phyloP scores from a whole-genome alignment of 2,888 invertebrate species.

The Drosophila melanosoma region DNA sequence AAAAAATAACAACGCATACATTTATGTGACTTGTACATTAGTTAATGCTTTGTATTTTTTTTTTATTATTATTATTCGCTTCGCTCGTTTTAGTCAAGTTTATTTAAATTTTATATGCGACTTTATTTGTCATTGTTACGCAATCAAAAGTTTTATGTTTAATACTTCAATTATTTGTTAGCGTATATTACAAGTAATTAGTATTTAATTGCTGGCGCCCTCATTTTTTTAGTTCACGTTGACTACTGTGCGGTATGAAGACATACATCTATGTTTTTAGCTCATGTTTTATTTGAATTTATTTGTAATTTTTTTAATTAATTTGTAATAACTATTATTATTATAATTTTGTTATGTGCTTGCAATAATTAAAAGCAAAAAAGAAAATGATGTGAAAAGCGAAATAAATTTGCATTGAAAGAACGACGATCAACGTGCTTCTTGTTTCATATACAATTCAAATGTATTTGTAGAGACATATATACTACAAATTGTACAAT shows the following conservation, averaged over 20 bases:
- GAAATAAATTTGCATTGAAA: conserved; percentile 57
- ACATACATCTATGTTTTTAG: conserved; percentile 73
- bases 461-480: conserved; percentile 8
- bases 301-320: conserved; percentile 77
- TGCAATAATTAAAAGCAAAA: conserved; percentile 71
- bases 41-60: conserved; percentile 25
- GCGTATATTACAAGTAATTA: conserved; percentile 41
- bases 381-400: conserved; percentile 44
- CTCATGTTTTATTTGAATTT: conserved; percentile 80
- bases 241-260: conserved; percentile 67
- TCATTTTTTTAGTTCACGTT: conserved; percentile 53
- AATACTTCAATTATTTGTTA: conserved; percentile 45
- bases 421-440: conserved; percentile 24
- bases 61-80: conserved; percentile 21
- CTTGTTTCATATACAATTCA: conserved; percentile 25
- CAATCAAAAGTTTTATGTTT: conserved; percentile 41
- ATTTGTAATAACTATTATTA: conserved; percentile 67
- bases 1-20: conserved; percentile 15
- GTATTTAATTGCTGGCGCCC: conserved; percentile 38
- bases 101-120: conserved; percentile 29
- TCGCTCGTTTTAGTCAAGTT: conserved; percentile 41
- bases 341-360: conserved; percentile 74
- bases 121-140: conserved; percentile 57
- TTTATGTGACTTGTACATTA: conserved; percentile 25
- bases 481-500: conserved; percentile 18